These are phyloP conservation scores for Amazona vittata DNA, from an alignment of 2,113 vertebrate species.

Conservation along the genomic window DNA sequence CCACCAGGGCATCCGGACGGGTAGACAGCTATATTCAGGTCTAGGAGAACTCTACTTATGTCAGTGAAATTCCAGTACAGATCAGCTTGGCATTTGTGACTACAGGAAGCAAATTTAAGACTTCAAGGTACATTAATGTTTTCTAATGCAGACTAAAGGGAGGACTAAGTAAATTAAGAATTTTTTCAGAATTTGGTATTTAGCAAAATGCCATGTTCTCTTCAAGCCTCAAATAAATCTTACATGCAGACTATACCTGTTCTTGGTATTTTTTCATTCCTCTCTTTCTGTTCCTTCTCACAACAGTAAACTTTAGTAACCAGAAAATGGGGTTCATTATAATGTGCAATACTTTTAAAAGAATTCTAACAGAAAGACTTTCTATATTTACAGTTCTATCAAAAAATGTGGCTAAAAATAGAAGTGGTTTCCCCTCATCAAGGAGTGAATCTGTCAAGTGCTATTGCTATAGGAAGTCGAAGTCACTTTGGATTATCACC, in stretches of 20 bases:
- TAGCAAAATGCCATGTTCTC: background rate
- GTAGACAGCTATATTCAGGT: background rate
- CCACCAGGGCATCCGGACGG: background rate
- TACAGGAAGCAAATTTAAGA: background rate
- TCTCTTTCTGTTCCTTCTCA: background rate
- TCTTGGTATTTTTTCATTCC: background rate
- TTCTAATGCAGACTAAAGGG: slow-evolving; percentile 36
- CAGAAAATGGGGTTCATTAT: slow-evolving; percentile 37
- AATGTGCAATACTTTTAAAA: background rate
- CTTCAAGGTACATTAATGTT: background rate
- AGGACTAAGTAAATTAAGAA: background rate
- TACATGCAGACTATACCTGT: background rate
- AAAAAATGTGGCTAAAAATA: slow-evolving; percentile 67
- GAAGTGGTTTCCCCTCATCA: slow-evolving; percentile 67
- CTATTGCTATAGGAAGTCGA: slow-evolving; percentile 73
- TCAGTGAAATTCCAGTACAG: background rate
- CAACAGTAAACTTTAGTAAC: slow-evolving; percentile 21
- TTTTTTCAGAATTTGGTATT: slow-evolving; percentile 2
- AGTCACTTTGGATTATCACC: slow-evolving; percentile 72
- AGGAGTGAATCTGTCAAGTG: slow-evolving; percentile 72
- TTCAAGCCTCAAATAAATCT: background rate
- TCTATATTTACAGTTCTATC: slow-evolving; percentile 57
- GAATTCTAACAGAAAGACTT: slow-evolving; percentile 15
- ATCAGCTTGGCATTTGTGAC: background rate
- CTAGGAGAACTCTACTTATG: rapidly evolving